Evolutionary conservation across 1,140 invertebrate species (phyloP), one percentile per base, ranked within the genome.

Genomic region (Pseudachorutes palmiensis): DNA sequence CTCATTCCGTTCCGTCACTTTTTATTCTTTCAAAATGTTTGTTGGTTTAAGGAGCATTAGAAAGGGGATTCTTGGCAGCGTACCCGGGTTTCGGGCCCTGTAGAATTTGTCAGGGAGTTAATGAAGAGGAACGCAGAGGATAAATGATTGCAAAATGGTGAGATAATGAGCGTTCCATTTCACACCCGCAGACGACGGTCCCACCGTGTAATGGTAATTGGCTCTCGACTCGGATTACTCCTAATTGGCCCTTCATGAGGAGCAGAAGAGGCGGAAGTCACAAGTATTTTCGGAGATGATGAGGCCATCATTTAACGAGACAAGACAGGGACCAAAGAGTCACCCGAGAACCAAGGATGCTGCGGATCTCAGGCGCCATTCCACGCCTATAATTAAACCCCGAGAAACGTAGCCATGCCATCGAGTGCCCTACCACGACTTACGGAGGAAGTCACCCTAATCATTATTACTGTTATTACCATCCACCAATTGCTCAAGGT

Each of bases 111-210:
- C 72, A 74, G 70, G 67, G 68, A 70, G 72, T 71, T 74, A 74
- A 74, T 74, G 72, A 74, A 74, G 72, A 74, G 72, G 70, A 74
- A 74, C 72, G 68, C 41, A 51, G 66, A 70, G 68, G 68, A 74
- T 73, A 74, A 74, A 74, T 74, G 70, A 71, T 74, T 71, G 70
- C 68, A 68, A 73, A 73, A 73, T 73, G 66, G 69, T 70, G 69
- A 73, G 72, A 73, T 73, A 73, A 73, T 73, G 72, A 73, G 72
- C 69, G 64, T 72, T 65, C 62, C 65, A 65, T 73, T 71, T 73
- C 72, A 73, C 69, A 73, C 69, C 69, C 72, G 19, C 51, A 70
- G 60, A 67, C 28, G 12, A 45, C n/a, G 32, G 41, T 29, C 36
- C 51, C 22, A 55, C 28, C 30, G 26, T 57, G 62, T 65, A 67